Evolutionary conservation across 2,113 vertebrate species (phyloP).

Genomic region (Onychostoma macrolepis): DNA sequence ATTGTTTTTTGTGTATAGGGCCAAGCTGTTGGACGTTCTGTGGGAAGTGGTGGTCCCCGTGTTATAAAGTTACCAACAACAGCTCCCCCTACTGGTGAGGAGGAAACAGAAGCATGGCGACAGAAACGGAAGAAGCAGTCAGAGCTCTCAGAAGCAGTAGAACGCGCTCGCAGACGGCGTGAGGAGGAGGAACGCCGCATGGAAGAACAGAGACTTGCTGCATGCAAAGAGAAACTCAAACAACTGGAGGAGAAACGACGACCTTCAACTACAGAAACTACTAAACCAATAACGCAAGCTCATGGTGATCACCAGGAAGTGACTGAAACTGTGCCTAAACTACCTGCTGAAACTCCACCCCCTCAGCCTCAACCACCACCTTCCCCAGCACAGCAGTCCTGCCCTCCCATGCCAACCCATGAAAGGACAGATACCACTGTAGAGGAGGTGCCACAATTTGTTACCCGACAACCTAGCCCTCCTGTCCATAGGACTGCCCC

Average conservation of each 20-base stretch:
- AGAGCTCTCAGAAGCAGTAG: conserved; percentile 92
- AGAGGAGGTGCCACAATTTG: conserved; percentile 66
- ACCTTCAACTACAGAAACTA: conserved; percentile 53
- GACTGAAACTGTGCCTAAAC: conserved; percentile 44
- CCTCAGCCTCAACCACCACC: conserved; percentile 40
- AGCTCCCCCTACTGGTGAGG: conserved; percentile 76
- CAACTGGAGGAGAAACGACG: conserved; percentile 94
- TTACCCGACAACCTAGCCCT: conserved; percentile 67
- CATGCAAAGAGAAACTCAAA: conserved; percentile 96
- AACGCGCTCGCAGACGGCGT: conserved; percentile 89
- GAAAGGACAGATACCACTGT: conserved; percentile 51
- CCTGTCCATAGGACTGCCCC: conserved; percentile 65
- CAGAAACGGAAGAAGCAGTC: conserved; percentile 91
- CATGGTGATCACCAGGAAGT: conserved; percentile 28
- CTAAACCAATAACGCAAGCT: conserved; percentile 60
- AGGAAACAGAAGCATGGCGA: conserved; percentile 92
- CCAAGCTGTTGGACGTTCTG: conserved; percentile 59
- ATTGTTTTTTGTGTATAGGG: conserved; percentile 37
- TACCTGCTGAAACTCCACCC: conserved; percentile 38
- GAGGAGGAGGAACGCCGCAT: conserved; percentile 96
- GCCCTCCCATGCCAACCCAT: conserved; percentile 22
- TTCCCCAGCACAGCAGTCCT: conserved; percentile 30
- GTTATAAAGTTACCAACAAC: conserved; percentile 62
- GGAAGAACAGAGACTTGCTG: conserved; percentile 96
- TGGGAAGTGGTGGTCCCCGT: conserved; percentile 57